Evolutionary conservation across 1,140 invertebrate species (phyloP), one percentile per base, ranked within the genome.

Genomic region (Tachypleus tridentatus): DNA sequence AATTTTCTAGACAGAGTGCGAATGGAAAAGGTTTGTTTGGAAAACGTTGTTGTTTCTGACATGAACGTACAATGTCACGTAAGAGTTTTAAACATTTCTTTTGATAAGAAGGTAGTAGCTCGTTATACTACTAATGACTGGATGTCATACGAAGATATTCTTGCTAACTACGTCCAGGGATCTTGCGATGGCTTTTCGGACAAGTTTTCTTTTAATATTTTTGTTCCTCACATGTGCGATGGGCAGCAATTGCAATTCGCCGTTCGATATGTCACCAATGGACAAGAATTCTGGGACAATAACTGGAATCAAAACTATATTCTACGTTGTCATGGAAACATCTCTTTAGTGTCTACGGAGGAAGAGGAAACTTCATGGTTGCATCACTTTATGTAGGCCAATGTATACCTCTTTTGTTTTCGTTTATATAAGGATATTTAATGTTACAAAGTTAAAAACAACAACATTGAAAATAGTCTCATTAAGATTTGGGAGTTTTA

Each of bases 141-240:
- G 94, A 81, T 81, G 63, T 89, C 85, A 50, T 90, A 83, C 75
- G 83, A 84, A 50, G 93, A 98, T 70, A 78, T 92, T 53, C 71
- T 70, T 4, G 80, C 91, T 1, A 85, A 81, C 4, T 97, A 97
- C 75, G 85, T 94, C 51, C 81, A 84, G 53, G 88, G 89, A 70
- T 94, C 92, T 0, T 93, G 90, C 76, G 93, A 97, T 72, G 92
- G 92, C 3, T 89, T 91, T 69, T 93, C 91, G 10, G 94, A 98
- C 74, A 74, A 77, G 56, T 84, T 84, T 74, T 87, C 87, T 66
- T 97, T 96, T 74, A 83, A 83, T 6, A 88, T 96, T 71, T 74
- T 85, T 48, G 56, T 70, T 51, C 61, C 68, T 9, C 60, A 67
- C 47, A 54, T 73, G 49, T 51, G 47, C 11, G 58, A 66, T 5